These are phyloP conservation scores for Telmatherina bonti DNA, from an alignment of 2,797 vertebrate genomes.

Conservation along the genomic window DNA sequence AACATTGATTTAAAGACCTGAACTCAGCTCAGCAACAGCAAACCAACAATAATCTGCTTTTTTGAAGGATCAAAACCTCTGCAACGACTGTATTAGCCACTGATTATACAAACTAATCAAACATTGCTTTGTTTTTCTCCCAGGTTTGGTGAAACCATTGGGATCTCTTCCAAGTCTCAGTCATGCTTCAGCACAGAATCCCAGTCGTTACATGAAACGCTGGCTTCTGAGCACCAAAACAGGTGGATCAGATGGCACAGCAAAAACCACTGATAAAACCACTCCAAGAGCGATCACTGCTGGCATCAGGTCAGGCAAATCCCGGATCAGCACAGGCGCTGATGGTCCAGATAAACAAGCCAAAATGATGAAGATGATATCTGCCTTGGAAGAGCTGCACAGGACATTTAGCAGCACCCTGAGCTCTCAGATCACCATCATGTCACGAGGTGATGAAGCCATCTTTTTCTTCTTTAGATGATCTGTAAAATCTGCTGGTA, in stretches of 20 bases:
- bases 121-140: background rate
- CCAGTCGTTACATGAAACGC: constrained; percentile 34
- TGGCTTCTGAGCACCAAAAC: constrained; percentile 44
- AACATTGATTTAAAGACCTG: too few relatives aligned
- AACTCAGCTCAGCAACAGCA: too few relatives aligned
- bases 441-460: constrained; percentile 63
- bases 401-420: constrained; percentile 69
- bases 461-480: background rate
- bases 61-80: too few relatives aligned
- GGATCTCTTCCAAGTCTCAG: constrained; percentile 4
- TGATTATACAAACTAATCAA: too few relatives aligned
- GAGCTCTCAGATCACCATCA: constrained; percentile 71
- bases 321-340: background rate
- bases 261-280: constrained; percentile 22
- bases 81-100: too few relatives aligned
- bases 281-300: background rate
- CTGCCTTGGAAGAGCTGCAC: constrained; percentile 76
- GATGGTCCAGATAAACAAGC: constrained; percentile 35
- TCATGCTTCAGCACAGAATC: constrained; percentile 17
- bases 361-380: constrained; percentile 80
- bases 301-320: background rate
- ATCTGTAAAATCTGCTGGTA: too few relatives aligned
- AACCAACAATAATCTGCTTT: too few relatives aligned
- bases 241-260: constrained; percentile 1
- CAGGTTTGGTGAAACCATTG: constrained; percentile 39